These are phyloP conservation scores for Lithophane socia DNA, from an alignment of 2,888 invertebrate species.

Conservation along the genomic window DNA sequence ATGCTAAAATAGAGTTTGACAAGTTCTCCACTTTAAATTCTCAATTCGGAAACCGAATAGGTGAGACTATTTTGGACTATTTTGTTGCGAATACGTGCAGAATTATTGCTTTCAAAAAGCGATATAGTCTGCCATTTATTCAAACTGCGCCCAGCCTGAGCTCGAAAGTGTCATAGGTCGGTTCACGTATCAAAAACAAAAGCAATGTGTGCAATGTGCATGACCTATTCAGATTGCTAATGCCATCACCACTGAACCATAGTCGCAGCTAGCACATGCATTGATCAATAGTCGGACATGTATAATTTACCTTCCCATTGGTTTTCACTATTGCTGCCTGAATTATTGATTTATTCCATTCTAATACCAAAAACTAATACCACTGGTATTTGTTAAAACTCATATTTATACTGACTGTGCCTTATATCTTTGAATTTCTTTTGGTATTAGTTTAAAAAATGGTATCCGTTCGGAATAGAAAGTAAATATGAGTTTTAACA, in stretches of 20 bases:
- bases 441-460: no score
- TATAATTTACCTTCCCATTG: neutral
- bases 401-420: no score
- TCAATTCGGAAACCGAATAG: neutral
- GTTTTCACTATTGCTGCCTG: neutral
- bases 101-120: neutral
- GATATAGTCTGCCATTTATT: neutral
- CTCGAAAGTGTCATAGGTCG: constrained; percentile 46
- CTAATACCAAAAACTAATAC: no score
- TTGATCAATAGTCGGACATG: no score
- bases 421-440: no score
- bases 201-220: constrained; percentile 46
- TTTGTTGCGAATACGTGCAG: neutral
- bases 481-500: no score
- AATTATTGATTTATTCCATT: no score
- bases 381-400: no score
- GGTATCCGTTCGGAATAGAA: no score
- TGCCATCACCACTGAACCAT: constrained; percentile 36
- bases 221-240: constrained; percentile 38
- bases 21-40: no score
- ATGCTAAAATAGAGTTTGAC: neutral
- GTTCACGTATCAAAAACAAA: constrained; percentile 40
- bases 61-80: neutral
- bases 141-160: neutral
- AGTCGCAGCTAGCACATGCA: neutral